Base-by-base conservation (phyloP, 2,888 invertebrate genomes). In the Hofmannophila pseudospretella region DNA sequence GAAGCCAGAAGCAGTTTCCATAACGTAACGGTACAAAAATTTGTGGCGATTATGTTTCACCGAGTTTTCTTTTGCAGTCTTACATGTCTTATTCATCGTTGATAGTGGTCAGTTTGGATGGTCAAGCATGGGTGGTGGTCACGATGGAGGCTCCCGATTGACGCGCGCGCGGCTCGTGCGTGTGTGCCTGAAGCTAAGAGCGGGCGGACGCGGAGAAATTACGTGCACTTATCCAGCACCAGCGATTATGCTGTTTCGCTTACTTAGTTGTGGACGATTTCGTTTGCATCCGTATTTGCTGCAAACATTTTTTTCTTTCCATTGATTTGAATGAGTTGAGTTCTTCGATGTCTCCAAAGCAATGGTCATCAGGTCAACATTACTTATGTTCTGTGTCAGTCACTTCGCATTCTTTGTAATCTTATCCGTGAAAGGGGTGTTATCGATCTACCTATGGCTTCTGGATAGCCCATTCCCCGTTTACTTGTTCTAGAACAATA, bases 101-200 rank as follows among this genome's bases (percentile, higher is more conserved):
- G 12, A 46, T 61, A 73, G 53, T 45, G 64, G 44, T 51, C 49
- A 51, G 43, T 58, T 61, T 67, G 35, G 52, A 47, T 42, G 60
- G 63, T 41, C 12, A 38, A 39, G 26, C 35, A 34, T 37, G 45
- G 38, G 39, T 50, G 43, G 45, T 31, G 46, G 45, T 44, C 52
- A 59, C 52, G 51, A 51, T 50, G 47, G 51, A 40, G 61, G 67
- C 68, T 74, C 61, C 73, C 69, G 72, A 55, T 54, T 62, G 72
- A 70, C 68, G 72, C 67, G 49, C n/a, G 62, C 51, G 49, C 47
- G 41, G 45, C 66, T 73, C 69, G 77, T 75, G 75, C 82, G 85
- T 82, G 76, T 81, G 81, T 72, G 77, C 84, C 75, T 51, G 65
- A n/a, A n/a, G n/a, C n/a, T n/a, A n/a, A n/a, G 56, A 70, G 79